Evolutionary conservation across 2,888 invertebrate genomes (phyloP), one percentile per base, ranked within the genome.

Genomic region (Melinopterus prodromus): DNA sequence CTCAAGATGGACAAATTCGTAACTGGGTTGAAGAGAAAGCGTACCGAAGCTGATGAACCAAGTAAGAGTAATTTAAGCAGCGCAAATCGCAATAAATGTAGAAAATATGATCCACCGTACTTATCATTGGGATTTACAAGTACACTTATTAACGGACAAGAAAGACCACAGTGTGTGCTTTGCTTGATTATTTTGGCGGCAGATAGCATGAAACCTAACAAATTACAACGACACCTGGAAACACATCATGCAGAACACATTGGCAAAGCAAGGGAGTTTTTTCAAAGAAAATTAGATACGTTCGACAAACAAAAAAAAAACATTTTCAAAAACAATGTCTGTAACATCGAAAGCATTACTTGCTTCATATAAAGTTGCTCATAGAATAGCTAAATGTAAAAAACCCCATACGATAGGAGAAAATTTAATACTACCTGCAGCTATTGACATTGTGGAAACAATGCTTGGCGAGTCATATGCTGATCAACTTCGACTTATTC

Each of bases 111-210:
- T 70, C 26, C 71, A 37, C 36, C 12, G 15, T 83, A 82, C 80
- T 81, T 84, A 53, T 69, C 80, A 70, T 83, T 80, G 26, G 84
- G 82, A 7, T 84, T 84, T 77, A 82, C 79, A 16, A 79, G n/a
- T 38, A 75, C 71, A 15, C 16, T 70, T 70, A n/a, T 71, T 35
- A 79, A 84, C 14, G 79, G 79, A 16, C 78, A 82, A 80, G 81
- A 80, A 76, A 75, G 80, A 78, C 84, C 84, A 37, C 81, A 81
- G 76, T 83, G 84, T 80, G 80, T 84, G 26, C 74, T 83, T 74
- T 82, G 82, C 77, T 80, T 79, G 36, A 82, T 82, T 77, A 70
- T 76, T 77, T 79, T 84, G 77, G 78, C 71, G 1, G 71, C 71
- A 78, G 78, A 80, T 70, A 78, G 76, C 76, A 80, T 80, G 76